Percentiles rank a stretch among this genome's conserved stretches.
Conservation (phyloP, 2,797 vertebrate genomes). For the Chelidonichthys spinosus region DNA sequence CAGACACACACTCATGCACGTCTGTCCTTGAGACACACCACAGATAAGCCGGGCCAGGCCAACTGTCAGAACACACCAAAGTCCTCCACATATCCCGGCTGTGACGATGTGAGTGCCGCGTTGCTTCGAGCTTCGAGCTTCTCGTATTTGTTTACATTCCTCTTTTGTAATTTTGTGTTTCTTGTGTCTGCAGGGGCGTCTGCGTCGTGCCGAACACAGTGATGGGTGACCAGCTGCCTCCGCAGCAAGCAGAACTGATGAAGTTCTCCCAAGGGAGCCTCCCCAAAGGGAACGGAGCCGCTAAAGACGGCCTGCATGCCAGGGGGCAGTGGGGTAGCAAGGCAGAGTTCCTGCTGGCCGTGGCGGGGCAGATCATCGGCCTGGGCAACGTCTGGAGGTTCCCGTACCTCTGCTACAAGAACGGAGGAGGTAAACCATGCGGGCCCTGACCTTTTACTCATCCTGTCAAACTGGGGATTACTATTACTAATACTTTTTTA, state of each 20-base stretch:
- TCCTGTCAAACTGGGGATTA: not conserved
- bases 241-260: slow-evolving; percentile 37
- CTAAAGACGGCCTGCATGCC: slow-evolving; percentile 58
- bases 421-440: slow-evolving; percentile 78
- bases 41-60: slow-evolving; percentile 60
- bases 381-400: slow-evolving; percentile 85
- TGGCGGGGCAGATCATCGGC: slow-evolving; percentile 83
- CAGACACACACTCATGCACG: slow-evolving; percentile 41
- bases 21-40: slow-evolving; percentile 35
- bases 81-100: not conserved
- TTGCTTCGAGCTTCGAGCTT: no score
- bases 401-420: slow-evolving; percentile 85
- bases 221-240: slow-evolving; percentile 54
- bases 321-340: slow-evolving; percentile 83
- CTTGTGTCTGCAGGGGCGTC: slow-evolving; percentile 36
- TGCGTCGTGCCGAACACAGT: slow-evolving; percentile 35
- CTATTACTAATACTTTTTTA: no score
- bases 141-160: not conserved
- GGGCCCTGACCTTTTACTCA: no score
- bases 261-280: slow-evolving; percentile 27
- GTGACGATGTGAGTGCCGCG: slow-evolving; percentile 37
- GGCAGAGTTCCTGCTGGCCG: slow-evolving; percentile 81
- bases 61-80: slow-evolving; percentile 25
- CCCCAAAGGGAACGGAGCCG: slow-evolving; percentile 19
- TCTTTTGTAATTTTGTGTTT: not conserved